These are phyloP conservation scores for Schizotus pectinicornis DNA, from an alignment of 2,888 invertebrate genomes.

Conservation along the genomic window DNA sequence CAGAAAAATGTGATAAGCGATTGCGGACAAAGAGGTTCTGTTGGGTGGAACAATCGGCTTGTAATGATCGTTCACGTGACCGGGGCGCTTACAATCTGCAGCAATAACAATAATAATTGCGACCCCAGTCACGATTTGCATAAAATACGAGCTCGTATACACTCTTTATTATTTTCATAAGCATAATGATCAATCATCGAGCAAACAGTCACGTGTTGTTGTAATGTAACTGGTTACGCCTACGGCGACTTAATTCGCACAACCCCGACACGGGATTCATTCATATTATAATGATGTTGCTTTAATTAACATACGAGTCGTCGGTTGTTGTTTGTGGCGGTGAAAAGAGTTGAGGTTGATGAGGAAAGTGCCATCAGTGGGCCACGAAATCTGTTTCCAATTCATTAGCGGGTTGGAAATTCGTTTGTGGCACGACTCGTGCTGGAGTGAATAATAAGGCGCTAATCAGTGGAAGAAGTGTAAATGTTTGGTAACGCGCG, in stretches of 20 bases:
- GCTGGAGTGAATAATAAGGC: conserved; percentile 15
- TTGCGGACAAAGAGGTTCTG: too few species aligned
- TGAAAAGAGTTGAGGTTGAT: too few species aligned
- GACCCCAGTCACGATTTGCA: conserved; percentile 19
- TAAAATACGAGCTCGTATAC: conserved; percentile 22
- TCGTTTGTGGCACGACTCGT: conserved; percentile 25
- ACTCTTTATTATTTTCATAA: conserved; percentile 52
- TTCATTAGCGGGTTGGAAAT: conserved; percentile 24
- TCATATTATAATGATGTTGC: conserved; percentile 9
- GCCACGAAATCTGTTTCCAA: conserved; percentile 24
- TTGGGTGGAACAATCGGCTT: too few species aligned
- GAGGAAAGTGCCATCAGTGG: conserved; percentile 10
- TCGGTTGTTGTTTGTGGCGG: background rate
- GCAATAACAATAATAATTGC: conserved; percentile 2
- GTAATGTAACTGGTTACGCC: conserved; percentile 47
- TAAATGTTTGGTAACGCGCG: conserved; percentile 28
- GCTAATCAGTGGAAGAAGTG: conserved; percentile 20
- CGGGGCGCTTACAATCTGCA: background rate
- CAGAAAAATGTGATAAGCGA: too few species aligned
- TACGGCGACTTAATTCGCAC: conserved; percentile 46
- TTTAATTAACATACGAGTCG: conserved; percentile 1
- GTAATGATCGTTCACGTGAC: too few species aligned
- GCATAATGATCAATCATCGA: conserved; percentile 53
- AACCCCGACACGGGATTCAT: conserved; percentile 7
- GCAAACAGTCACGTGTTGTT: conserved; percentile 50